Base-by-base conservation (phyloP, 2,113 vertebrate genomes). In the Eubucco bourcierii region DNA sequence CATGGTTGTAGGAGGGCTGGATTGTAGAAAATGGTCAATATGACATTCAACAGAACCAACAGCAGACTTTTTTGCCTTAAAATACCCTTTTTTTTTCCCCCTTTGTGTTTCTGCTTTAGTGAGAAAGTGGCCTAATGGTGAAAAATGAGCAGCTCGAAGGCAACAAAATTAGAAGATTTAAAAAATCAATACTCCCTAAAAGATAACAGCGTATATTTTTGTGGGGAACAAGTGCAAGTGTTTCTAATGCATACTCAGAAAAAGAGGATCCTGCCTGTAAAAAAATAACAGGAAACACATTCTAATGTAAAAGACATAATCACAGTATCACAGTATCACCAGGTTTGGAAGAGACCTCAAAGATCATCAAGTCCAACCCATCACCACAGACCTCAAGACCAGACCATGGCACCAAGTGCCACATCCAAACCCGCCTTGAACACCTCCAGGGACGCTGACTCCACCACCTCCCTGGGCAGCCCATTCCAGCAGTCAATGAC, bases 151-250 rank as follows among this genome's bases (percentile, higher is more conserved):
- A 79, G 44, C 81, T 58, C 4, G 4, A 80, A 91, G 75, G 81
- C 82, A 93, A 80, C 56, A 89, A 89, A 95, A 91, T 91, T 68
- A 89, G 71, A 87, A 79, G 64, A 87, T 84, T 91, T 59, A 77
- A 89, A 95, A 88, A 87, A 87, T 92, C 79, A 94, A 71, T 87
- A 66, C 39, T 70, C 8, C 6, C 31, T 85, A 52, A 77, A 93
- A 85, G 56, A 83, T 15, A 92, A 44, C 90, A 80, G 21, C 17
- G 15, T 81, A 84, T 84, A 58, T 92, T 74, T 41, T 12, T n/a
- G 10, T 61, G 89, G 63, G 59, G 14, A 72, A 56, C 70, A 29
- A 73, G 64, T 77, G 18, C 52, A 80, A 76, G 60, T 55, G 66
- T 81, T 95, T 94, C 84, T 64, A 67, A 88, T 20, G n/a, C 19